Conservation (phyloP, 2,797 vertebrate species). For the Ceryle rudis region DNA sequence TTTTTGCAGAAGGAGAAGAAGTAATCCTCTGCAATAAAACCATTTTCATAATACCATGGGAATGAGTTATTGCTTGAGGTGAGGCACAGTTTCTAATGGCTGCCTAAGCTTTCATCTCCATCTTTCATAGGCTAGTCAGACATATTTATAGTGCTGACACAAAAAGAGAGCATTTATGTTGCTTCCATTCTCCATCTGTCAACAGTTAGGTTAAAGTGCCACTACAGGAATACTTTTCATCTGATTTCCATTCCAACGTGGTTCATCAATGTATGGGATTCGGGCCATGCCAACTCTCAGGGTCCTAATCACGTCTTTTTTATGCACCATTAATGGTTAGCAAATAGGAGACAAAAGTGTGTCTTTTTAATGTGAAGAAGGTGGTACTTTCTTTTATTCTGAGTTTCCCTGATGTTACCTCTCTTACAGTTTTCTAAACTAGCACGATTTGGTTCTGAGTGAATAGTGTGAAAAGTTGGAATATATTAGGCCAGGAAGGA, state of each 20-base stretch:
- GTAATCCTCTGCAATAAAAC: slow-evolving; percentile 79
- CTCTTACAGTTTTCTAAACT: not conserved
- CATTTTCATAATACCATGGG: slow-evolving; percentile 79
- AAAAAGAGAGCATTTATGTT: slow-evolving; percentile 78
- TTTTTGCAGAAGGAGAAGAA: slow-evolving; percentile 77
- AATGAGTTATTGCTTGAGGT: slow-evolving; percentile 77
- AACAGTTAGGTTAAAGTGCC: slow-evolving; percentile 78
- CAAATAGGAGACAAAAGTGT: slow-evolving; percentile 45
- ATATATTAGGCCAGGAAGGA: not conserved
- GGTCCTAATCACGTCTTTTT: slow-evolving; percentile 10
- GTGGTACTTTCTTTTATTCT: slow-evolving; percentile 22
- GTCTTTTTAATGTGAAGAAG: slow-evolving; percentile 28
- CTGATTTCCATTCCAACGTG: slow-evolving; percentile 64
- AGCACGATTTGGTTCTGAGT: not conserved
- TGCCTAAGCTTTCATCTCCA: slow-evolving; percentile 75
- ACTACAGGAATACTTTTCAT: slow-evolving; percentile 75
- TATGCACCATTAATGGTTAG: slow-evolving; percentile 43
- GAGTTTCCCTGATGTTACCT: not conserved
- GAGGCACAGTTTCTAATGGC: slow-evolving; percentile 75
- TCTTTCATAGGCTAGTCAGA: slow-evolving; percentile 79
- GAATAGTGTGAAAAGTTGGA: not conserved
- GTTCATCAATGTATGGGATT: slow-evolving; percentile 14
- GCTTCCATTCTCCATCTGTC: slow-evolving; percentile 80
- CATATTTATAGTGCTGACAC: slow-evolving; percentile 81
- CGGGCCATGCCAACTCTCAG: slow-evolving; percentile 17